Evolutionary conservation across 2,797 vertebrate species (phyloP).

Genomic region (Silurus lanzhouensis): DNA sequence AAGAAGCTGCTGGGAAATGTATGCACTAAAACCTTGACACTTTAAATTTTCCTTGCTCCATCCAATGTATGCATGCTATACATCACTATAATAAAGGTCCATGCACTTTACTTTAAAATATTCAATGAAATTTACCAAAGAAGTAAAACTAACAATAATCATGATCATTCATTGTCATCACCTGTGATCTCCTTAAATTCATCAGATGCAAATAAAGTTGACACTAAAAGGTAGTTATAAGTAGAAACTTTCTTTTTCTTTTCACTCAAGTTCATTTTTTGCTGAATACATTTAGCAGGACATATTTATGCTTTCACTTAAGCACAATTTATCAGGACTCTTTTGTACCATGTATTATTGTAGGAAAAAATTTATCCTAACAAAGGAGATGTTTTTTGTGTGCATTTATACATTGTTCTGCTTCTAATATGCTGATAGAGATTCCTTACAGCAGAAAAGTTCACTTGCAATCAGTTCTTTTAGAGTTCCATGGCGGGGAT

Average conservation of each 20-base stretch:
- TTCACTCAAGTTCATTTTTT: neutral
- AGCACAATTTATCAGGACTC: neutral
- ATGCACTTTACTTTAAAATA: neutral
- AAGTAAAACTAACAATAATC: neutral
- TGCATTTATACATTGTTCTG: neutral
- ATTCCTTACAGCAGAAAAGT: constrained; percentile 5
- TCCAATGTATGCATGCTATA: neutral
- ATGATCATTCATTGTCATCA: neutral
- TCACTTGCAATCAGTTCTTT: neutral
- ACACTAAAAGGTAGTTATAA: no score
- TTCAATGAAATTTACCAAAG: neutral
- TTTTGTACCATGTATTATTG: neutral
- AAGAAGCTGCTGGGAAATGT: no score
- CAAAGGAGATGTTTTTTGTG: neutral
- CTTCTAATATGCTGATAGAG: neutral
- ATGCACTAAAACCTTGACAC: no score
- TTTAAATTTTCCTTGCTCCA: neutral
- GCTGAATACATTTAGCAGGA: no score
- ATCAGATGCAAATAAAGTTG: neutral
- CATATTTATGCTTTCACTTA: no score
- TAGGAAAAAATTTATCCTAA: neutral
- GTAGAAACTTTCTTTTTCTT: neutral
- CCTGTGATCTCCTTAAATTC: neutral
- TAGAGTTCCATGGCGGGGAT: neutral
- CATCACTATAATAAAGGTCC: neutral